phyloP scores from a whole-genome alignment of 37 sponge, comb jelly and placozoan genomes.

The Diacarnus erythraeanus region DNA sequence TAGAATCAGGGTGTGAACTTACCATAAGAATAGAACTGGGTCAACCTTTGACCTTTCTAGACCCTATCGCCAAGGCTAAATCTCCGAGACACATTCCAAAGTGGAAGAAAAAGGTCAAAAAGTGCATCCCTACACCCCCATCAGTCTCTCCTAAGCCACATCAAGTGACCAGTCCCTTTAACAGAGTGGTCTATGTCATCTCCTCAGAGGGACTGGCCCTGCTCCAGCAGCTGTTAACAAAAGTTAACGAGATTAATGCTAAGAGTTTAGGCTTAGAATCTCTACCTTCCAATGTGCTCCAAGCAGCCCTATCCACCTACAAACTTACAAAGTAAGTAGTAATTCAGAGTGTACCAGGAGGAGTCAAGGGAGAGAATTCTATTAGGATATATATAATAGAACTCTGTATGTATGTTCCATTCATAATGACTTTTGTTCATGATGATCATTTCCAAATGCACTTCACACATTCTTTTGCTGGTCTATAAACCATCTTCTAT shows the following conservation, averaged over 20 bases:
- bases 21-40: constrained; percentile 40
- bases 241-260: constrained; percentile 60
- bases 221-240: constrained; percentile 39
- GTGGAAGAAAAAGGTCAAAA: neutral
- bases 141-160: neutral
- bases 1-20: constrained; percentile 46
- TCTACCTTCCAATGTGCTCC: constrained; percentile 45
- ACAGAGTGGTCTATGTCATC: constrained; percentile 73
- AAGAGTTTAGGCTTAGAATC: constrained; percentile 56
- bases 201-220: constrained; percentile 24
- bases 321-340: constrained; percentile 79
- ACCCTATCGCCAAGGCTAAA: neutral
- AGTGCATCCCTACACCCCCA: neutral
- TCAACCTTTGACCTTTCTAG: constrained; percentile 18
- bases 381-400: no score
- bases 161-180: constrained; percentile 70
- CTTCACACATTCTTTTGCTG: neutral
- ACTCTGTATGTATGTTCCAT: neutral
- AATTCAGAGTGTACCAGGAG: no score
- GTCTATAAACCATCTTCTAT: neutral
- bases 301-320: constrained; percentile 85
- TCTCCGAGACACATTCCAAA: neutral
- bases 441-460: neutral
- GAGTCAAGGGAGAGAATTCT: no score
- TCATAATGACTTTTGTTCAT: no score